Evolutionary conservation across 2,888 invertebrate genomes (phyloP).

Genomic region (Agapostemon virescens): DNA sequence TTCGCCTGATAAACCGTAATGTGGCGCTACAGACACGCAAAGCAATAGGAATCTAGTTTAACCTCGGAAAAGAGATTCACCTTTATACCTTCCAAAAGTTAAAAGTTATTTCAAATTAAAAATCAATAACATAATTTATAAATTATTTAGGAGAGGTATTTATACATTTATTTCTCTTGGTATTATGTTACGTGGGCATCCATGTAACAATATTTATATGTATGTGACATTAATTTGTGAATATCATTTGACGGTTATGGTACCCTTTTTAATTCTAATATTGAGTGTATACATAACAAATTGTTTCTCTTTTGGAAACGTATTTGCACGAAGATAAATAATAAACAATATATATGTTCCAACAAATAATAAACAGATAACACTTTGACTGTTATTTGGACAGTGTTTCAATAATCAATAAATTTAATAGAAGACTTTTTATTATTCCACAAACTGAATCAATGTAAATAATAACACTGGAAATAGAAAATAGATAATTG

Average conservation of each 20-base stretch:
- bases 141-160: background rate
- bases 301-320: background rate
- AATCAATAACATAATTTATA: background rate
- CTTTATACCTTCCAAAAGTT: background rate
- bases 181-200: background rate
- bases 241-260: background rate
- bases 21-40: background rate
- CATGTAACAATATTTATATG: background rate
- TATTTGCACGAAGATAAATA: background rate
- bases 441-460: slow-evolving; percentile 82
- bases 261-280: background rate
- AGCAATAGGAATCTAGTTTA: background rate
- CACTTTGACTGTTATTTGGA: no score
- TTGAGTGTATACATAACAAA: background rate
- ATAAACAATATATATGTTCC: background rate
- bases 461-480: slow-evolving; percentile 86
- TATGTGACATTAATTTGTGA: background rate
- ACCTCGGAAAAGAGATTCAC: background rate
- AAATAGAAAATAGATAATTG: slow-evolving; percentile 80
- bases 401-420: background rate
- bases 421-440: slow-evolving; percentile 24
- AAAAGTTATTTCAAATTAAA: background rate
- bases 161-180: background rate
- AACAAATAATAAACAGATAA: background rate
- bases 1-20: background rate